Percentiles rank a stretch among this genome's conserved stretches.
These are phyloP conservation scores for Phasia obesa DNA, from an alignment of 2,888 invertebrate species.

Conservation along the genomic window DNA sequence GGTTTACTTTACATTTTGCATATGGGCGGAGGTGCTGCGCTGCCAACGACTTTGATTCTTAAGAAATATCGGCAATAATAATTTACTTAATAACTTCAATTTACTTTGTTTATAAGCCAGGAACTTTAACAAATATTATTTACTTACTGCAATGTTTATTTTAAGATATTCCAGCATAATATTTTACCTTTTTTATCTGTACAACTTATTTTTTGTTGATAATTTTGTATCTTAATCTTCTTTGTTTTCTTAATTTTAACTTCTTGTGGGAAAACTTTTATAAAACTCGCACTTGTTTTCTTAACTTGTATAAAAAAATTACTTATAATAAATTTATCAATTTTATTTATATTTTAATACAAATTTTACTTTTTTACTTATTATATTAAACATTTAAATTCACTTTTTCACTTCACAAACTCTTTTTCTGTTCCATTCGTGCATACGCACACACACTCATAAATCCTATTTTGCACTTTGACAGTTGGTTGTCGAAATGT, in stretches of 20 bases:
- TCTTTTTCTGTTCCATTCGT: slow-evolving; percentile 74
- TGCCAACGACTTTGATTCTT: slow-evolving; percentile 28
- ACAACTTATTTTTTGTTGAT: slow-evolving; percentile 41
- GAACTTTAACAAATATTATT: neutral
- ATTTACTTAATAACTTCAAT: neutral
- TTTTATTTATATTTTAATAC: slow-evolving; percentile 16
- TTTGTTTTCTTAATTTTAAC: slow-evolving; percentile 52
- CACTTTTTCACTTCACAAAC: slow-evolving; percentile 69
- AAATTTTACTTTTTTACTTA: slow-evolving; percentile 33
- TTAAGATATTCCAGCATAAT: slow-evolving; percentile 11
- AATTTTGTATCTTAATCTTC: slow-evolving; percentile 45
- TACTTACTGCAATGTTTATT: neutral
- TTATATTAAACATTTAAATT: slow-evolving; percentile 57
- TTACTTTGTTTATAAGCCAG: neutral
- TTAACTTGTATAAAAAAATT: neutral
- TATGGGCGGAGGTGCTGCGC: slow-evolving; percentile 66
- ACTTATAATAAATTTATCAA: slow-evolving; percentile 4
- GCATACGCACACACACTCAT: slow-evolving; percentile 72
- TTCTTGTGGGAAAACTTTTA: slow-evolving; percentile 31
- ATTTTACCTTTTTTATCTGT: slow-evolving; percentile 72
- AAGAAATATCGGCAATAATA: slow-evolving; percentile 31
- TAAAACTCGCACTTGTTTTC: slow-evolving; percentile 33
- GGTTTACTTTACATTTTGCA: slow-evolving; percentile 35
- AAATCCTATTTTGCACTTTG: slow-evolving; percentile 57
- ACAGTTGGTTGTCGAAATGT: slow-evolving; percentile 50